Conservation (phyloP, 2,888 invertebrate genomes). For the Aleiodes leptofemur region DNA sequence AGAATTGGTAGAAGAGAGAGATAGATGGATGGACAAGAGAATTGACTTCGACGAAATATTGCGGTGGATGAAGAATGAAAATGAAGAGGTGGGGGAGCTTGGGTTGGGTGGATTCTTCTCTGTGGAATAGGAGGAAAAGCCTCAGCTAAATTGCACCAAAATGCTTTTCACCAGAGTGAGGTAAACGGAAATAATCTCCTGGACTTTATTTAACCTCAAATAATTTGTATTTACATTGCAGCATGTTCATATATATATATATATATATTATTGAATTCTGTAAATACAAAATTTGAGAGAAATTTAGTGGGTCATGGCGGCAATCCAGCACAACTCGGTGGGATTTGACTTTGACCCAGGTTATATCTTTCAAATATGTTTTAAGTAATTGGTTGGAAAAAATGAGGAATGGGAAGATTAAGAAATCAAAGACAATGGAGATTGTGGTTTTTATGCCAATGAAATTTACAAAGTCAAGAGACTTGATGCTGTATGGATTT, state of each 20-base stretch:
- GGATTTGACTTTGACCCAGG: conserved; percentile 31
- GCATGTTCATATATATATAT: neutral
- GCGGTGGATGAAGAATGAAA: no score
- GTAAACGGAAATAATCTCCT: conserved; percentile 37
- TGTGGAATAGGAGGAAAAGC: neutral
- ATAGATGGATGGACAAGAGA: neutral
- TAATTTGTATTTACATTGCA: conserved; percentile 41
- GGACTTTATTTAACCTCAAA: conserved; percentile 41
- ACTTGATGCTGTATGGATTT: conserved; percentile 9
- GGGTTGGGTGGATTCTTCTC: no score
- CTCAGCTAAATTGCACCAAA: conserved; percentile 10
- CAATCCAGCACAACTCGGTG: conserved; percentile 31
- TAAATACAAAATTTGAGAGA: conserved; percentile 20
- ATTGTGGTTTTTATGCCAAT: neutral
- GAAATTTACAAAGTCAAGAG: neutral
- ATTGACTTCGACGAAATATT: neutral
- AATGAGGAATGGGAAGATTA: neutral
- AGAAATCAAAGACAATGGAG: conserved; percentile 22
- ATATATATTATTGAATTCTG: conserved; percentile 6
- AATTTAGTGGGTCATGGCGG: conserved; percentile 41
- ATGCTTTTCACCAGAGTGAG: neutral
- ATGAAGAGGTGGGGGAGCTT: no score
- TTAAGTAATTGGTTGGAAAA: conserved; percentile 27
- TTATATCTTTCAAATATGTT: conserved; percentile 17
- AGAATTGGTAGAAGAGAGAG: no score